Base-by-base conservation (phyloP, 2,888 invertebrate genomes). In the Dascillus cervinus region DNA sequence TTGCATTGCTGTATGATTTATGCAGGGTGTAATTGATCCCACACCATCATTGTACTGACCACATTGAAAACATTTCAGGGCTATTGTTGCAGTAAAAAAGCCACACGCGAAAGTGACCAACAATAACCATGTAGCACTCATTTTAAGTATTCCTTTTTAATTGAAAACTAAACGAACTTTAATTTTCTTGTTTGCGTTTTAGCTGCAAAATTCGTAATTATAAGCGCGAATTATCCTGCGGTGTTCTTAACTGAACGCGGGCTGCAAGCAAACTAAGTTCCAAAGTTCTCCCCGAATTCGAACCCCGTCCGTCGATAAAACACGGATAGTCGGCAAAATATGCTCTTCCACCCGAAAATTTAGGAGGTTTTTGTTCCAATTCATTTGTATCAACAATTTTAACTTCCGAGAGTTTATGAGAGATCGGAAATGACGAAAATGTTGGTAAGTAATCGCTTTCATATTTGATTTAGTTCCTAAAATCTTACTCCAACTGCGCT, bases 1-100 rank as follows among this genome's bases (percentile, higher is more conserved):
- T 46, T 76, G 72, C 38, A 82, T 75, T 47, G 82, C 77, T 38
- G 80, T 76, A 57, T 76, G 75, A 64, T 86, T 86, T 58, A 82
- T 75, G 64, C 86, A 87, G 4, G 86, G 86, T 26, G 86, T 87
- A 44, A 87, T 86, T 41, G 85, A 85, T 20, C 86, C 86, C 4
- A 86, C 84, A 11, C 86, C 86, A 53, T 87, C 86, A 55, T 84
- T 87, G 67, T 86, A 86, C 65, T 82, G 79, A 25, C 86, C 86
- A 50, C 86, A 86, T 65, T 81, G 77, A 71, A 79, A 82, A 65
- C 86, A 87, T 58, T 73, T 66, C 48, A 75, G 55, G 20, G 68
- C 74, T 47, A 73, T 65, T 25, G 62, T 59, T n/a, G 49, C 34
- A 21, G 50, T 45, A 23, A 52, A 33, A 29, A 53, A 45, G 28